Base-by-base conservation (phyloP, 2,797 vertebrate species). In the Ctenochaetus hawaiiensis region DNA sequence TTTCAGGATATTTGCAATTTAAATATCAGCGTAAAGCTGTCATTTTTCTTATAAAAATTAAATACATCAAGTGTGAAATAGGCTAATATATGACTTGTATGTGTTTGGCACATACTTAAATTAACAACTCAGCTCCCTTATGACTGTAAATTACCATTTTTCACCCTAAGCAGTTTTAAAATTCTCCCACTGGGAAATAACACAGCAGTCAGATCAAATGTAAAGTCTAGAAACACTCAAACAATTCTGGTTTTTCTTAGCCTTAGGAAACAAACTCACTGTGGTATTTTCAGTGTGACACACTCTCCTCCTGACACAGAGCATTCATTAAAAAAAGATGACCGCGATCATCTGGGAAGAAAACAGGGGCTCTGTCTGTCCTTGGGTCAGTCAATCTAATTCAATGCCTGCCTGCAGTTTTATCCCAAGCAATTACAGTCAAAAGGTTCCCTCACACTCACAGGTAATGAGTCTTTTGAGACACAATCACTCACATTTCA, bases 311-410 rank as follows among this genome's bases (percentile, higher is more conserved):
- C 63, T 64, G 72, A 79, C 63, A 64, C 34, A 39, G 13, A 75
- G 23, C 57, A 57, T 77, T 75, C 65, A 61, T 81, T 84, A 77
- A 64, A 61, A 30, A 83, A 84, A 80, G 72, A 87, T 81, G 84
- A 62, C 63, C 18, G 2, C 8, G 26, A 78, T 75, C 78, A 68
- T 76, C 37, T 75, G 61, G 57, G 68, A 78, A 65, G 65, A 77
- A 76, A 75, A 83, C 61, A 72, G 75, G 47, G 54, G 47, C 58
- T 68, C 48, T 45, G 73, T 75, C 73, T 67, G 74, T 82, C 72
- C 74, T 78, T 16, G 3, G 81, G 70, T 81, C 85, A 61, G 61
- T 70, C 77, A 72, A 62, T 77, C 45, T 66, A 69, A 82, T 72
- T 77, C 63, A 68, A 26, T 20, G 72, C 64, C 72, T 75, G 66